phyloP scores from a whole-genome alignment of 2,113 vertebrate genomes.

The Osmerus mordax region DNA sequence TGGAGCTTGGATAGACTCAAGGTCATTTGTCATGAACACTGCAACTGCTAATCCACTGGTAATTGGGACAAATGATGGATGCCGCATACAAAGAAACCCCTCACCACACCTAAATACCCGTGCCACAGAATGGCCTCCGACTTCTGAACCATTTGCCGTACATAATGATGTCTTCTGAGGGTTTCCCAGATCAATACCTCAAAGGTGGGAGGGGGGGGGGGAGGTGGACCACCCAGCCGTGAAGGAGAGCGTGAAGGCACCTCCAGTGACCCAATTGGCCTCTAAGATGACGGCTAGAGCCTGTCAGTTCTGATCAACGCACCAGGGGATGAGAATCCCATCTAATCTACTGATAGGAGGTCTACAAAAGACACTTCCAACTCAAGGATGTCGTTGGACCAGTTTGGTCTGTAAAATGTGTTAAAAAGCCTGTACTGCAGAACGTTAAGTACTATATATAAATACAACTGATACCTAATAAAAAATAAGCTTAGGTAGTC shows the following conservation, averaged over 20 bases:
- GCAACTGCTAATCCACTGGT: no score
- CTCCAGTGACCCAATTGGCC: neutral
- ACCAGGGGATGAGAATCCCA: neutral
- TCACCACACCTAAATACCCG: no score
- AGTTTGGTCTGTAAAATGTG: no score
- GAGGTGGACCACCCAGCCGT: neutral
- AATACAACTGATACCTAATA: no score
- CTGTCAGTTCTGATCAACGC: neutral
- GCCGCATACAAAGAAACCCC: no score
- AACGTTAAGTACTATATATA: no score
- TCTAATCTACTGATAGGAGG: neutral
- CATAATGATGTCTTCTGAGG: conserved; percentile 2
- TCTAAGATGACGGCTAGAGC: neutral
- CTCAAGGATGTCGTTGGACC: no score
- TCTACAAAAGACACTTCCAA: neutral
- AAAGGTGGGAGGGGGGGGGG: neutral
- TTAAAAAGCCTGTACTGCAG: no score
- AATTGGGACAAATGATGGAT: no score
- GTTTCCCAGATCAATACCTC: neutral
- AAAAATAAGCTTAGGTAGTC: no score
- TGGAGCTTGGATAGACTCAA: no score
- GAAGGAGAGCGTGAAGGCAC: conserved; percentile 7
- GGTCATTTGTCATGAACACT: no score
- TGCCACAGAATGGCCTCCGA: neutral
- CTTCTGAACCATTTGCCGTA: neutral